Base-by-base conservation (phyloP, 23 tunicate genomes). In the Diplosoma virens region DNA sequence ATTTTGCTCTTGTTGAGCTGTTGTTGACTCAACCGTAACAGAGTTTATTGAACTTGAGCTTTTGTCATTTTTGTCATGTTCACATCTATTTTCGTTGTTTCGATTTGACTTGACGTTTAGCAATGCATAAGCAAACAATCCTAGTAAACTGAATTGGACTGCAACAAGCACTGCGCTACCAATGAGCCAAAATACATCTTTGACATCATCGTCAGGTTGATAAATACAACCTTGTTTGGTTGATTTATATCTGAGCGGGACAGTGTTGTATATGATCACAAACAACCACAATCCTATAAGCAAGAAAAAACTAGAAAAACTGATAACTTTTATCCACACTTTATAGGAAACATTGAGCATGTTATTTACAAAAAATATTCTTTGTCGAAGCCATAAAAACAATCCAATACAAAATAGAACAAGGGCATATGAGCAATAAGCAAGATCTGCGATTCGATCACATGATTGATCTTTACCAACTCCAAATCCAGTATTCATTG, bases 331-430 rank as follows among this genome's bases (percentile, higher is more conserved):
- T 1, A 85, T 47, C 18, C 27, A 1, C 9, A 33, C 59, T 0
- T 64, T 74, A 30, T 74, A 59, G 28, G 50, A 52, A 21, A 56
- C 82, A 37, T 71, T 78, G 64, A 85, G 37, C 46, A 72, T 48
- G 54, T 59, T 60, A 35, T 85, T 84, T 30, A 58, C 52, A 53
- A 78, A 85, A 28, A 85, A 63, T 17, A 74, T 41, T 23, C 79
- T 54, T 32, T 85, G 91, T 24, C 91, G 79, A 26, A 78, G 27
- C 91, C 91, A 85, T 18, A 85, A 53, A 48, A 85, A 85, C n/a
- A 78, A 41, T 32, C 45, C 68, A 24, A 79, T 50, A 0, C 33
- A 36, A 27, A 25, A 70, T n/a, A 78, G 32, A 1, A 71, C 84
- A 25, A 78, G 25, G 7, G 37, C 60, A 41, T 85, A 85, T 5